Percentiles rank a stretch among this genome's conserved stretches.
These are phyloP conservation scores for Falco cherrug DNA, from an alignment of 2,797 vertebrate genomes.

Conservation along the genomic window DNA sequence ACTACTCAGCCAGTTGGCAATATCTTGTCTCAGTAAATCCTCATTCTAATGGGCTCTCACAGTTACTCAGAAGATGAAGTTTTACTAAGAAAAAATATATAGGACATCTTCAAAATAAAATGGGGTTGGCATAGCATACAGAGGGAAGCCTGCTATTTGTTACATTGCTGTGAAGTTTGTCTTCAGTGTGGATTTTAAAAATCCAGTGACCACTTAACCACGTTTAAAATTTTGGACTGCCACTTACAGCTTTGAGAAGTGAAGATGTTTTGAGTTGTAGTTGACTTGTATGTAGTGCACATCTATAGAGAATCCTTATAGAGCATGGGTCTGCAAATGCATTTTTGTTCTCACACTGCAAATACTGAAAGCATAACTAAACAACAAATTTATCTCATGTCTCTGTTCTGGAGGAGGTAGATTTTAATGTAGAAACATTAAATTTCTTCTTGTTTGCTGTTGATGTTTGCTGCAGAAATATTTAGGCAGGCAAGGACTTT, in stretches of 20 bases:
- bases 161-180: background rate
- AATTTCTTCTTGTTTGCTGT: background rate
- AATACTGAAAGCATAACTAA: background rate
- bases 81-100: background rate
- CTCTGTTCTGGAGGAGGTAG: background rate
- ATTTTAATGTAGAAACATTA: background rate
- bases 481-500: background rate
- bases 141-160: background rate
- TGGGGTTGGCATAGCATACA: too few relatives aligned
- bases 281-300: too few relatives aligned
- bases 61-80: background rate
- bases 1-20: background rate
- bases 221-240: too few relatives aligned
- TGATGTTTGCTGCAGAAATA: background rate
- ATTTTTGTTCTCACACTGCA: background rate
- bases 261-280: background rate
- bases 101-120: background rate
- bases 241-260: accelerated
- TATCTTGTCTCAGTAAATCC: background rate
- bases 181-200: background rate
- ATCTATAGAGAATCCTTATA: accelerated
- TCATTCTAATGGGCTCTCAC: background rate
- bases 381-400: background rate
- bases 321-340: background rate
- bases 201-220: background rate